Conservation (phyloP, 1,140 invertebrate species). For the Drosophila ohnishii region DNA sequence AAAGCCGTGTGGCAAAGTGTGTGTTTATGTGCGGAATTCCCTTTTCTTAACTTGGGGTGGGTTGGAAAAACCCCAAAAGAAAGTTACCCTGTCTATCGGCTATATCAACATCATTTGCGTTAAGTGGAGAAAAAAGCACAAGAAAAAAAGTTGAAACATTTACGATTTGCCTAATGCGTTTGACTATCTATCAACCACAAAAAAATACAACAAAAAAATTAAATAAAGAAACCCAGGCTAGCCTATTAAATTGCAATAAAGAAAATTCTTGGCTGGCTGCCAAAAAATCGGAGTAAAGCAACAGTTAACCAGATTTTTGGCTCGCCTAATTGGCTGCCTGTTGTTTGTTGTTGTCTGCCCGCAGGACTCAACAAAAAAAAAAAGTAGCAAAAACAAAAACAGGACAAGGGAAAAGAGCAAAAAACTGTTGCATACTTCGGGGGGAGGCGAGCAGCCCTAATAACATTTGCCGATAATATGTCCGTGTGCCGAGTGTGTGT, state of each 20-base stretch:
- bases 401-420: slow-evolving; percentile 25
- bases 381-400: slow-evolving; percentile 17
- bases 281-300: slow-evolving; percentile 39
- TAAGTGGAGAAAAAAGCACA: slow-evolving; percentile 65
- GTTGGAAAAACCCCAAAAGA: slow-evolving; percentile 6
- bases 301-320: slow-evolving; percentile 59
- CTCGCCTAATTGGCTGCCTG: slow-evolving; percentile 70
- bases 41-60: slow-evolving; percentile 10
- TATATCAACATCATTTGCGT: slow-evolving; percentile 81
- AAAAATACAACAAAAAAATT: not conserved
- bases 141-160: slow-evolving; percentile 63
- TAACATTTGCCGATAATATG: slow-evolving; percentile 67
- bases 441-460: slow-evolving; percentile 47
- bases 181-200: slow-evolving; percentile 46
- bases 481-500: not conserved
- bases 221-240: slow-evolving; percentile 4
- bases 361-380: slow-evolving; percentile 28
- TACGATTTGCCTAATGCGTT: slow-evolving; percentile 61
- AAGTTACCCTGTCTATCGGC: slow-evolving; percentile 51
- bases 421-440: slow-evolving; percentile 78
- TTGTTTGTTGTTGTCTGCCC: slow-evolving; percentile 54
- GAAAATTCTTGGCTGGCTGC: slow-evolving; percentile 48
- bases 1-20: slow-evolving; percentile 62
- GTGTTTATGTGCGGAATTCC: slow-evolving; percentile 39
- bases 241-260: slow-evolving; percentile 78